A percentile compares a stretch with the other conserved stretches of the same genome.
phyloP scores from a whole-genome alignment of 2,797 vertebrate genomes.

The Typhlichthys subterraneus region DNA sequence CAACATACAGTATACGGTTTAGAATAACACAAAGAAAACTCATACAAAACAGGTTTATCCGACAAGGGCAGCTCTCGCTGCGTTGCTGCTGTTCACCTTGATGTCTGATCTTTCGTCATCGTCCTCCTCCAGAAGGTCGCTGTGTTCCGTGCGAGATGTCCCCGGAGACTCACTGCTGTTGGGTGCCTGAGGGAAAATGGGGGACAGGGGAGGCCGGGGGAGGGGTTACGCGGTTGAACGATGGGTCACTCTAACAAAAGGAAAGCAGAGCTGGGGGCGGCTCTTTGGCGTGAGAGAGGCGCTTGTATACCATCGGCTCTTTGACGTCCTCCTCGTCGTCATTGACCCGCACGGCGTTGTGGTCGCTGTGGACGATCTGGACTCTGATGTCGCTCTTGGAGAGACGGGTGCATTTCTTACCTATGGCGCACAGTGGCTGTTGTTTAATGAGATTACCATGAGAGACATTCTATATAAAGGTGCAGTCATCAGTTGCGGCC shows the following conservation, averaged over 20 bases:
- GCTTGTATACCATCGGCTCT: constrained; percentile 73
- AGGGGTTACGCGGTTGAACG: constrained; percentile 44
- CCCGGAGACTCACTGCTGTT: constrained; percentile 87
- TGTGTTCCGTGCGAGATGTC: constrained; percentile 86
- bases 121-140: constrained; percentile 86
- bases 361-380: constrained; percentile 85
- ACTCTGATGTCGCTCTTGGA: constrained; percentile 88
- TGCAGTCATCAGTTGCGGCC: not conserved
- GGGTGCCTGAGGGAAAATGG: constrained; percentile 75
- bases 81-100: constrained; percentile 74
- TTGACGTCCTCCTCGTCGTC: constrained; percentile 85
- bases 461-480: too few species aligned
- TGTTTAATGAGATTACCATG: too few species aligned
- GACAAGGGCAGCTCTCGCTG: not conserved
- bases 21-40: too few species aligned
- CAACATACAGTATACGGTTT: too few species aligned
- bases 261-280: constrained; percentile 26
- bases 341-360: constrained; percentile 81
- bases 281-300: constrained; percentile 9
- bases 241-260: constrained; percentile 37
- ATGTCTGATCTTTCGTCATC: constrained; percentile 84
- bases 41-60: too few species aligned
- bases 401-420: constrained; percentile 82
- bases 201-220: constrained; percentile 39
- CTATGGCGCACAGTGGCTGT: constrained; percentile 31